phyloP scores from a whole-genome alignment of 2,113 vertebrate genomes.

The Oreochromis aureus region DNA sequence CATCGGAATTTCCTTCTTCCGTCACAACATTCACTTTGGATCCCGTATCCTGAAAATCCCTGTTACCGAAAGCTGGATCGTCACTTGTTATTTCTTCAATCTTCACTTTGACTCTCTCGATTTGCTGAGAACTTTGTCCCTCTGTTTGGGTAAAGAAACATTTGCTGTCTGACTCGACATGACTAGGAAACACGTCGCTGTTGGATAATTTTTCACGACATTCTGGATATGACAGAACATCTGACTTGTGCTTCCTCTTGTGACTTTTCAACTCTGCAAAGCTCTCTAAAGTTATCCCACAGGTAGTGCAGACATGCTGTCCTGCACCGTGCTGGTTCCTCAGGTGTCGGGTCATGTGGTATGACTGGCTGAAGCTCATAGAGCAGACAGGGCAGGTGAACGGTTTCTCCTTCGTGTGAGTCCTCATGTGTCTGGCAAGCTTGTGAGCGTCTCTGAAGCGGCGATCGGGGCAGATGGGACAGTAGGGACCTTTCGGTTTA shows the following conservation, averaged over 20 bases:
- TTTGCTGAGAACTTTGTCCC: not conserved
- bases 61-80: not conserved
- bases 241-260: slow-evolving; percentile 16
- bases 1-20: not conserved
- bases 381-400: slow-evolving; percentile 40
- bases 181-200: not conserved
- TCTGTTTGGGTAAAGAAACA: not conserved
- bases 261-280: slow-evolving; percentile 18
- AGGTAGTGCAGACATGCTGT: slow-evolving; percentile 35
- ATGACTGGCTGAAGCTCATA: slow-evolving; percentile 44
- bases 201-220: not conserved
- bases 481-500: slow-evolving; percentile 6
- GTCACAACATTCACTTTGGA: not conserved
- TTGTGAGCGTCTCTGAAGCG: slow-evolving; percentile 38
- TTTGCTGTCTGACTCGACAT: not conserved
- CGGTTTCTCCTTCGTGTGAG: slow-evolving; percentile 59
- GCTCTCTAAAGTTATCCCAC: slow-evolving; percentile 19
- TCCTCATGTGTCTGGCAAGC: slow-evolving; percentile 54
- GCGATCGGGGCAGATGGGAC: slow-evolving; percentile 17
- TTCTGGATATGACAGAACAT: not conserved
- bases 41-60: not conserved
- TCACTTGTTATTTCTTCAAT: not conserved
- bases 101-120: not conserved
- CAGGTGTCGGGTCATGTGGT: slow-evolving; percentile 60
- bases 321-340: slow-evolving; percentile 34